A percentile compares a stretch with the other conserved stretches of the same genome.
phyloP scores from a whole-genome alignment of 1,140 invertebrate species.

The Drosophila bocki region DNA sequence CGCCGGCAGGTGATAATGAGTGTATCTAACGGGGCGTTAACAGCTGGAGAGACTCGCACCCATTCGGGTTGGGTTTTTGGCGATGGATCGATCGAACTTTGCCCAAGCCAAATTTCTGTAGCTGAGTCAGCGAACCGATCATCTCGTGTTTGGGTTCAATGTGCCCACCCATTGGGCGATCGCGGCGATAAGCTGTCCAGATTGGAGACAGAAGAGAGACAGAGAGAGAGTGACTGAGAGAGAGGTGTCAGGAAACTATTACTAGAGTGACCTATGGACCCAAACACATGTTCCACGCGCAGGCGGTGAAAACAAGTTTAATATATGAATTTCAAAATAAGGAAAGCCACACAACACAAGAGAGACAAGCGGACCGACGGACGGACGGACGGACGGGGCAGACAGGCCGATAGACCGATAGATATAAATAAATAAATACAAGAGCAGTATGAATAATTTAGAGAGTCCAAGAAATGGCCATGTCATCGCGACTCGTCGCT shows the following conservation, averaged over 20 bases:
- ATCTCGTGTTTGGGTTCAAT: slow-evolving; percentile 44
- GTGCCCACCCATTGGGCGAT: slow-evolving; percentile 21
- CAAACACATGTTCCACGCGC: slow-evolving; percentile 66
- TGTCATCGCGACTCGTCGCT: slow-evolving; percentile 69
- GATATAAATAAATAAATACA: slow-evolving; percentile 30
- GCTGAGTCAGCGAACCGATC: slow-evolving; percentile 32
- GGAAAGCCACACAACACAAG: slow-evolving; percentile 9
- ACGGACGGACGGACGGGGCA: too few species aligned
- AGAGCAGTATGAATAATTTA: slow-evolving; percentile 21
- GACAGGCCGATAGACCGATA: not conserved
- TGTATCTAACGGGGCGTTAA: slow-evolving; percentile 12
- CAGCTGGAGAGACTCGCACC: not conserved
- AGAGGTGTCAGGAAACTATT: slow-evolving; percentile 1
- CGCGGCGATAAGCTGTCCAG: slow-evolving; percentile 29
- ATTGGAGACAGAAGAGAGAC: slow-evolving; percentile 5
- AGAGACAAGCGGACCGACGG: not conserved
- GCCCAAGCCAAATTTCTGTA: not conserved
- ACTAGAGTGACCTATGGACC: slow-evolving; percentile 72
- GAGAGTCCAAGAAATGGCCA: slow-evolving; percentile 35
- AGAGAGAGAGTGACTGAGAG: not conserved
- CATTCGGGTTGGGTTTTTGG: slow-evolving; percentile 1
- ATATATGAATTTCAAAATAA: slow-evolving; percentile 34
- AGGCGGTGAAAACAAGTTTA: slow-evolving; percentile 39
- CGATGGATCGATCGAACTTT: slow-evolving; percentile 13
- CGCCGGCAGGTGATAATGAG: slow-evolving; percentile 5